Conservation (phyloP, 2,797 vertebrate genomes). For the Xenentodon cancila region DNA sequence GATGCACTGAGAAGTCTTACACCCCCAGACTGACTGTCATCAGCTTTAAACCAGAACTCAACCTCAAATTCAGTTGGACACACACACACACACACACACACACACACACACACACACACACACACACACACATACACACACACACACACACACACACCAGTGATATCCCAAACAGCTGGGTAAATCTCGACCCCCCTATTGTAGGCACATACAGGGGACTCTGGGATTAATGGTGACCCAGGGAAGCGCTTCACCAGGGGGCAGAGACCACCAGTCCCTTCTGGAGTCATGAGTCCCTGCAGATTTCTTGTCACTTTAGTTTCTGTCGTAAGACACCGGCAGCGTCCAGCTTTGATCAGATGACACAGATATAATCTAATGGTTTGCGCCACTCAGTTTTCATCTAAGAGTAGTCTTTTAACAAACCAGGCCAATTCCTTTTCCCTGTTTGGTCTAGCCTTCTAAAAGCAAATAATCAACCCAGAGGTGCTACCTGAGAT, state of each 20-base stretch:
- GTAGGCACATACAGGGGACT: slow-evolving; percentile 35
- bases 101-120: no score
- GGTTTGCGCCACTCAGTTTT: no score
- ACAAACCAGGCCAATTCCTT: background rate
- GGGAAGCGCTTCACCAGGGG: slow-evolving; percentile 52
- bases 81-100: background rate
- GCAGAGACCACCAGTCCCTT: slow-evolving; percentile 22
- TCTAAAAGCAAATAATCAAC: slow-evolving; percentile 59
- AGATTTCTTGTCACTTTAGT: slow-evolving; percentile 9
- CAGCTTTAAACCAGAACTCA: no score
- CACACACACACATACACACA: no score
- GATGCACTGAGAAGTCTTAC: no score
- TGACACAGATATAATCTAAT: no score
- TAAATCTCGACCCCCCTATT: slow-evolving; percentile 54
- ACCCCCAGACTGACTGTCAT: no score
- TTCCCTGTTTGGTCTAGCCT: slow-evolving; percentile 15
- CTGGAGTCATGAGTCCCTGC: slow-evolving; percentile 20
- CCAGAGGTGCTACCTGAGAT: slow-evolving; percentile 62
- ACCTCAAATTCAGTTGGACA: background rate
- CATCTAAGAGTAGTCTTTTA: no score
- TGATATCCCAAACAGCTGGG: slow-evolving; percentile 68
- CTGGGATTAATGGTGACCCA: slow-evolving; percentile 36
- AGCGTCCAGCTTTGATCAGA: no score
- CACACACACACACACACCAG: background rate
- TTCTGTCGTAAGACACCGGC: background rate